Evolutionary conservation across 2,797 vertebrate species (phyloP), one percentile per base, ranked within the genome.

Genomic region (Psittacula echo): DNA sequence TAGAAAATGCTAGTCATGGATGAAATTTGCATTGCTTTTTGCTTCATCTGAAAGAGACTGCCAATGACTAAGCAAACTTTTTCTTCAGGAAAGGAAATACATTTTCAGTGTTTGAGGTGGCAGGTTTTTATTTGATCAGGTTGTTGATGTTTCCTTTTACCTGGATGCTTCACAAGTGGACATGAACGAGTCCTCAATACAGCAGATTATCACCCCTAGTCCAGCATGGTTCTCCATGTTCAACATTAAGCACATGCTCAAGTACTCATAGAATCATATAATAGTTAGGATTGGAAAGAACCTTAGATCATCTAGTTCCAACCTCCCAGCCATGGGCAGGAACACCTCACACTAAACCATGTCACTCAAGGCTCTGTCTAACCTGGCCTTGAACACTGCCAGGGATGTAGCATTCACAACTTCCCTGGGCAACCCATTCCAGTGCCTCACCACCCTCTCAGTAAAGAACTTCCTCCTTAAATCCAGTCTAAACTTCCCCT

Each of bases 221-320:
- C 42, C 71, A 60, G 6, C 10, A 4, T 0, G 5, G 29, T 54
- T 27, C 78, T 60, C 1, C 0, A 17, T 22, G 15, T 29, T 71
- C 48, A 62, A 58, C 27, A 7, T 2, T 0, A 44, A 30, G 30
- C 23, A 26, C 0, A 1, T 21, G 44, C 61, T 70, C 61, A n/a
- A 19, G 34, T 22, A 16, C 18, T 47, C 45, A 23, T 23, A 12
- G 45, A 47, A 47, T 47, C 45, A 47, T 22, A 22, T 21, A 47
- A 22, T 7, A 47, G 21, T 47, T 47, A 47, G 45, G 21, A 21
- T 22, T 47, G 45, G 45, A 47, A 47, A 22, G 45, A 6, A 47
- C 45, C 21, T 47, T 47, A 47, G 45, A 47, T 22, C 21, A 47
- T 23, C 6, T 12, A 47, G 45, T 47, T 47, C 45, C 45, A 47